phyloP scores from a whole-genome alignment of 2,113 vertebrate genomes.

The Harpagus bidentatus region DNA sequence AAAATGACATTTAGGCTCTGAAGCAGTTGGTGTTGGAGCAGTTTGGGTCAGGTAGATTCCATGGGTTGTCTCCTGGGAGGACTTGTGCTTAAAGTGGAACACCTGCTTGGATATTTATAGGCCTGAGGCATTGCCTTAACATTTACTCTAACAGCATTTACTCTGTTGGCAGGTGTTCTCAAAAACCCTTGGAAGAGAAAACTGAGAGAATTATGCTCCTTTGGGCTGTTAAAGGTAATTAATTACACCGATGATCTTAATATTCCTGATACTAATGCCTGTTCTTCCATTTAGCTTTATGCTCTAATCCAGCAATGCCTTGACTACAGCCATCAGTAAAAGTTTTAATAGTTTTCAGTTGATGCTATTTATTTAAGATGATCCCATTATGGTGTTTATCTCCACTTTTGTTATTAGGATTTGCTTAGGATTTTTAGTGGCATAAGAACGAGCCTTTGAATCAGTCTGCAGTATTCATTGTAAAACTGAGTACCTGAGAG shows the following conservation, averaged over 20 bases:
- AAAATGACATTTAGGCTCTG: background rate
- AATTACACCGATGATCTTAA: constrained; percentile 82
- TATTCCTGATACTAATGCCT: constrained; percentile 79
- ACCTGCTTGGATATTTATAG: background rate
- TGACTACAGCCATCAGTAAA: constrained; percentile 76
- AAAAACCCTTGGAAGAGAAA: constrained; percentile 81
- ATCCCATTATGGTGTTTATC: background rate
- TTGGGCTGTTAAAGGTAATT: constrained; percentile 78
- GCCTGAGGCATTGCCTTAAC: background rate
- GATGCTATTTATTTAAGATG: background rate
- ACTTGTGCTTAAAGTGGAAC: background rate
- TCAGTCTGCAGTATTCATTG: background rate
- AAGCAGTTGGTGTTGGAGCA: background rate
- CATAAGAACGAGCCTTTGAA: background rate
- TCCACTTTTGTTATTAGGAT: background rate
- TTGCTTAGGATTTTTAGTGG: background rate
- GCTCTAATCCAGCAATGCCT: constrained; percentile 79
- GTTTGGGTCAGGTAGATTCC: background rate
- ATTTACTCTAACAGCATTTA: background rate
- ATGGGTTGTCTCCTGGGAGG: background rate
- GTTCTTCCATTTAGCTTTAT: constrained; percentile 78
- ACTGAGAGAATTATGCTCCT: constrained; percentile 74
- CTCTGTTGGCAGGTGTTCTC: constrained; percentile 68
- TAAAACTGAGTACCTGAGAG: background rate
- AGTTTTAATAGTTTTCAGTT: background rate